Percentiles rank a stretch among this genome's conserved stretches.
phyloP scores from a whole-genome alignment of 2,113 vertebrate genomes.

The Xenopus laevis region DNA sequence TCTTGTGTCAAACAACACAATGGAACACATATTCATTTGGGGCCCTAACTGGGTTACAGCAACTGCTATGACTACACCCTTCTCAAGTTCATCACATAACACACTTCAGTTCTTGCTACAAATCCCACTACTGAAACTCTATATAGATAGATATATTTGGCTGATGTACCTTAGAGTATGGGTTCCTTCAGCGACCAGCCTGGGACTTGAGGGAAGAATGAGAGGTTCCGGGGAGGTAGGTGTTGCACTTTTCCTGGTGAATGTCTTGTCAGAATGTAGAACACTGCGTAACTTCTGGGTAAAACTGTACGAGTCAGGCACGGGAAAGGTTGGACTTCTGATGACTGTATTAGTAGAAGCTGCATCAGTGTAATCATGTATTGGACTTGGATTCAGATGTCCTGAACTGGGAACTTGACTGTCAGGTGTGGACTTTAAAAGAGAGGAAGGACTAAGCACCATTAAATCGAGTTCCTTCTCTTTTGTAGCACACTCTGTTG shows the following conservation, averaged over 20 bases:
- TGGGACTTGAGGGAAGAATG: constrained; percentile 17
- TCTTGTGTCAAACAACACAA: no score
- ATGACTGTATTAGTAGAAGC: not conserved
- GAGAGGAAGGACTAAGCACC: not conserved
- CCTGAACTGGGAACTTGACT: not conserved
- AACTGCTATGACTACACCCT: no score
- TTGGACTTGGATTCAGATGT: not conserved
- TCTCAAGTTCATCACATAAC: no score
- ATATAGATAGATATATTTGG: no score
- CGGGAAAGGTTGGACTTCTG: constrained; percentile 32
- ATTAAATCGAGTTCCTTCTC: not conserved
- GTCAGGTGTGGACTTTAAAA: not conserved
- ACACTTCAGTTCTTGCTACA: no score
- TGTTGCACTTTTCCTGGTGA: constrained; percentile 6
- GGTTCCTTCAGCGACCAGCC: not conserved
- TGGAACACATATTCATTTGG: no score
- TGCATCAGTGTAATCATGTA: not conserved
- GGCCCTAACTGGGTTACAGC: no score
- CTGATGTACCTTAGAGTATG: constrained; percentile 19
- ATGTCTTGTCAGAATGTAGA: constrained; percentile 26
- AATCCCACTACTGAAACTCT: no score
- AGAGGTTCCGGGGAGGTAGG: constrained; percentile 18
- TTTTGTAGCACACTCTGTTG: not conserved
- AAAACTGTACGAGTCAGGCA: constrained; percentile 26
- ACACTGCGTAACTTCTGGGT: constrained; percentile 39